Percentiles rank a stretch among this genome's conserved stretches.
Conservation (phyloP, 2,113 vertebrate species). For the Regulus satrapa region DNA sequence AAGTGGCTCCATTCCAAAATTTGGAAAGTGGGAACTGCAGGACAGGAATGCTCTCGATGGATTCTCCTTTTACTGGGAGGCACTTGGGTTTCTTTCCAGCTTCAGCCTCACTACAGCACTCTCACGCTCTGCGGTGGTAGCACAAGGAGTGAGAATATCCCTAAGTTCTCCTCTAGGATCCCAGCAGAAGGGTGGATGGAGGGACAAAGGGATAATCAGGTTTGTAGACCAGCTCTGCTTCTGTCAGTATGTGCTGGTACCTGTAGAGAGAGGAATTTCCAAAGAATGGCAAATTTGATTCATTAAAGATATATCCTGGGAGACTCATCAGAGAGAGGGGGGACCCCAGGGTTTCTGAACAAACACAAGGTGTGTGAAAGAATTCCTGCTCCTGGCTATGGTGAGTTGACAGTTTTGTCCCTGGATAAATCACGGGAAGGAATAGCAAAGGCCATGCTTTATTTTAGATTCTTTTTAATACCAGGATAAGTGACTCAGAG, state of each 20-base stretch:
- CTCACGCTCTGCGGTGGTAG: background rate
- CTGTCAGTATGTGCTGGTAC: background rate
- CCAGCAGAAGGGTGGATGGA: background rate
- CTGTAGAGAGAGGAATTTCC: background rate
- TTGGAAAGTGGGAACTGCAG: background rate
- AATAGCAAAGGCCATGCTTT: background rate
- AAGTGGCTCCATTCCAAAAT: background rate
- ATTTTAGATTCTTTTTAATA: background rate
- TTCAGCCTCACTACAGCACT: background rate
- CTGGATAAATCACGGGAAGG: background rate
- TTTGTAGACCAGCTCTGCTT: background rate
- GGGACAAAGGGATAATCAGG: background rate
- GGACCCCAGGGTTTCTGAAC: background rate
- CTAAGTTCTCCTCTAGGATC: background rate
- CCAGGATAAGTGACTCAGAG: background rate
- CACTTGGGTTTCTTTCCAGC: background rate
- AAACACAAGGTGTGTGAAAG: background rate
- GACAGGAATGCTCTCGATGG: background rate
- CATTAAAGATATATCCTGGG: background rate
- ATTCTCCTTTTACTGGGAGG: background rate
- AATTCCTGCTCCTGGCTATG: background rate
- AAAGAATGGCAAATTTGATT: background rate
- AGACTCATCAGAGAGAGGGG: background rate
- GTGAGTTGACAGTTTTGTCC: background rate
- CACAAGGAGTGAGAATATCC: background rate